Evolutionary conservation across 2,888 invertebrate genomes (phyloP).

Genomic region (Himalopsyche japonica): DNA sequence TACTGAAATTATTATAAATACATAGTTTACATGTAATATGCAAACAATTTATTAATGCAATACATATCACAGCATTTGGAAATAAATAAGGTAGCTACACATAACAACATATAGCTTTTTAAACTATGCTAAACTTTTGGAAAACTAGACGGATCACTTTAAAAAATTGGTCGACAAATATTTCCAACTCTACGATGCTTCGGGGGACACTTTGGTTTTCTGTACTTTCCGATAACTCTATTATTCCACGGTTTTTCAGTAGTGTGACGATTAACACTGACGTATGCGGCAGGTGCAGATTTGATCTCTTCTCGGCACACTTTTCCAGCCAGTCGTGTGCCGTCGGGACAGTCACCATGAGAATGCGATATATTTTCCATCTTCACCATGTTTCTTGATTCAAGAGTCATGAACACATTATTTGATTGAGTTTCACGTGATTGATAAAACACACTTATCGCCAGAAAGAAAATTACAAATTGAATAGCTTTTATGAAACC

Average conservation of each 20-base stretch:
- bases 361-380: too few species aligned
- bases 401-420: background rate
- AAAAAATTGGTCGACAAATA: background rate
- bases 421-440: background rate
- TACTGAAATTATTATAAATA: too few species aligned
- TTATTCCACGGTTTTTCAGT: background rate
- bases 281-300: background rate
- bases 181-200: background rate
- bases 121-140: background rate
- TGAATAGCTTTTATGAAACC: background rate
- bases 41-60: background rate
- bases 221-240: background rate
- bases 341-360: background rate
- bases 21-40: too few species aligned
- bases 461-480: background rate
- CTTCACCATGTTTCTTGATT: too few species aligned
- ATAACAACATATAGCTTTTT: background rate
- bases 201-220: background rate
- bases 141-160: background rate
- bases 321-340: background rate
- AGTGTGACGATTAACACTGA: background rate
- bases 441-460: background rate
- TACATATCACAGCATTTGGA: background rate
- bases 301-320: background rate
- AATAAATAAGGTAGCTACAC: background rate